These are phyloP conservation scores for Brachystomella parvula DNA, from an alignment of 1,140 invertebrate species.

Conservation along the genomic window DNA sequence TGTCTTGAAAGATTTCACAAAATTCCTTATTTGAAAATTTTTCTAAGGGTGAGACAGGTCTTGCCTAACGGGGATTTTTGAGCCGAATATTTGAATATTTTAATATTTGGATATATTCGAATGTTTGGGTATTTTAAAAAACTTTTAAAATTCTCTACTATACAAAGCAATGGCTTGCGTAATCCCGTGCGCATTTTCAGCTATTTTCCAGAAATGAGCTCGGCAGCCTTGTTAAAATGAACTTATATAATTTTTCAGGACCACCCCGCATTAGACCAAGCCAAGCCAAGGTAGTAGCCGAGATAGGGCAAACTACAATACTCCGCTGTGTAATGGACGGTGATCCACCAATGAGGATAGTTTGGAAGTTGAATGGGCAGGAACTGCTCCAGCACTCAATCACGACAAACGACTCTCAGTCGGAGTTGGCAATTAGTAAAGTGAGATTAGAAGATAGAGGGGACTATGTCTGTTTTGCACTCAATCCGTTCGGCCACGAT, in stretches of 20 bases:
- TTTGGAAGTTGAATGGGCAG: background rate
- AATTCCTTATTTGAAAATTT: no score
- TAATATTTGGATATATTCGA: no score
- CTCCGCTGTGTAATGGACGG: background rate
- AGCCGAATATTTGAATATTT: no score
- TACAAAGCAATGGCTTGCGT: no score
- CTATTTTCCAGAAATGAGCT: no score
- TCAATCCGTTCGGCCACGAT: slow-evolving; percentile 43
- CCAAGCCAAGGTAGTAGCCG: background rate
- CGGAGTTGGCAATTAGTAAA: slow-evolving; percentile 43
- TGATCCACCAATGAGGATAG: background rate
- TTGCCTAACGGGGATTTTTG: no score
- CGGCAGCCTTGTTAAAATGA: no score
- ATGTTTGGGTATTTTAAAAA: no score
- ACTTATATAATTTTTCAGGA: background rate
- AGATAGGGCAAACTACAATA: background rate
- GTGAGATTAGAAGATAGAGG: slow-evolving; percentile 47
- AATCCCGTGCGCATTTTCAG: no score
- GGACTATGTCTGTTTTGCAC: slow-evolving; percentile 47
- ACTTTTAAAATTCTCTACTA: no score
- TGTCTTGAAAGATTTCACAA: no score
- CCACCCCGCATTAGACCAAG: background rate
- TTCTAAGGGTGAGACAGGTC: no score
- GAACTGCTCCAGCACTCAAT: background rate
- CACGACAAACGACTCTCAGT: slow-evolving; percentile 16